A percentile compares a stretch with the other conserved stretches of the same genome.
These are phyloP conservation scores for Toxotes jaculatrix DNA, from an alignment of 2,113 vertebrate genomes.

Conservation along the genomic window DNA sequence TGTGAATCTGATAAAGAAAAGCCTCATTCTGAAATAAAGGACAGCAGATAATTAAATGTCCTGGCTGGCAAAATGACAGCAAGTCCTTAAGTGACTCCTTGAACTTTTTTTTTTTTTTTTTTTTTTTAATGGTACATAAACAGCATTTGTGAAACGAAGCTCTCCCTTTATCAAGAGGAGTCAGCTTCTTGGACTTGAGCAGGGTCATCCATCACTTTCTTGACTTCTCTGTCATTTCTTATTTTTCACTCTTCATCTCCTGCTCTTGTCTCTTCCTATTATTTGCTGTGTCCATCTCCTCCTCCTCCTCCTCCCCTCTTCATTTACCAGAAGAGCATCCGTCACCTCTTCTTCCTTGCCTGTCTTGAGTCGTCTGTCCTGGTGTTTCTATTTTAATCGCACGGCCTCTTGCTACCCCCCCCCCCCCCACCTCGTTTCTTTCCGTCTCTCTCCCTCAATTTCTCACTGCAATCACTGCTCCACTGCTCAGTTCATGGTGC, in stretches of 20 bases:
- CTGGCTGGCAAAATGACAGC: not conserved
- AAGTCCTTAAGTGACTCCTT: not conserved
- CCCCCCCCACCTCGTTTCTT: not conserved
- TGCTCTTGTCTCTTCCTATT: slow-evolving; percentile 30
- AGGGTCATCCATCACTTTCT: slow-evolving; percentile 16
- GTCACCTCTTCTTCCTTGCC: slow-evolving; percentile 18
- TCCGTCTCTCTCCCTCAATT: not conserved
- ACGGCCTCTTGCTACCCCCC: slow-evolving; percentile 12
- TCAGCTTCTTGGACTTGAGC: not conserved
- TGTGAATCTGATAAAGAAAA: not conserved
- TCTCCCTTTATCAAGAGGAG: not conserved
- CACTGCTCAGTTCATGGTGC: slow-evolving; percentile 11
- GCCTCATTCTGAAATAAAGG: not conserved
- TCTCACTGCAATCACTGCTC: slow-evolving; percentile 12
- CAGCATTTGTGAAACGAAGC: not conserved
- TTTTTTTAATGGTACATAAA: not conserved
- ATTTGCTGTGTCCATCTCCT: not conserved
- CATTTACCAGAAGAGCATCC: slow-evolving; percentile 24
- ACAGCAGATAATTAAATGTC: slow-evolving; percentile 9
- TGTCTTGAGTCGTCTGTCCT: slow-evolving; percentile 30
- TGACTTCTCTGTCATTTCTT: not conserved
- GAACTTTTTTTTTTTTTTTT: slow-evolving; percentile 11
- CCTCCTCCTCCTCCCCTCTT: slow-evolving; percentile 1
- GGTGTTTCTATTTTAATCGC: slow-evolving; percentile 34
- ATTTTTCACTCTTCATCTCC: slow-evolving; percentile 29